Percentiles rank a stretch among this genome's conserved stretches.
Evolutionary conservation across 2,888 invertebrate genomes (phyloP).

Genomic region (Nebria brevicollis): DNA sequence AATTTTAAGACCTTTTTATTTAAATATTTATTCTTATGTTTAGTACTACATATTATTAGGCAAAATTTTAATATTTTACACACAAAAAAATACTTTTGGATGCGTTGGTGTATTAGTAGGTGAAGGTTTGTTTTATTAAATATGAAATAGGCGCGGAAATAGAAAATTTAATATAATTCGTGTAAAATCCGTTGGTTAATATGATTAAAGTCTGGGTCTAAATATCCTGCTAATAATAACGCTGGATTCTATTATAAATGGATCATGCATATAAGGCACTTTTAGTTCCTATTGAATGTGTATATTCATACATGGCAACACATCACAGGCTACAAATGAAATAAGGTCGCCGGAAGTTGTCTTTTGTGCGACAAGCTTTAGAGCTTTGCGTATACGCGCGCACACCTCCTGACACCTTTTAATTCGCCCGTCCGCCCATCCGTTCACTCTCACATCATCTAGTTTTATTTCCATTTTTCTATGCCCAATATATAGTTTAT

Average conservation of each 20-base stretch:
- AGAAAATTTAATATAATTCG: background rate
- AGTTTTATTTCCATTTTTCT: slow-evolving; percentile 9
- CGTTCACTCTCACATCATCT: background rate
- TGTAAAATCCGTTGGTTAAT: background rate
- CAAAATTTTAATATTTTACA: no score
- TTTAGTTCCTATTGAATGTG: slow-evolving; percentile 23
- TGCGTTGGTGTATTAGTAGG: no score
- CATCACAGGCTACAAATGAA: slow-evolving; percentile 5
- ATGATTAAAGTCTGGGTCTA: slow-evolving; percentile 4
- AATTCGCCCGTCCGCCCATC: background rate
- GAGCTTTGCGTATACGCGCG: slow-evolving; percentile 27
- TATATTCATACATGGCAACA: slow-evolving; percentile 28
- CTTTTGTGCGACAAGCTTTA: slow-evolving; percentile 42
- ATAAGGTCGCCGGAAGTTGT: slow-evolving; percentile 35
- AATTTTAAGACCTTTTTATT: no score
- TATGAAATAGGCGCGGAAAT: background rate
- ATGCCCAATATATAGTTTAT: background rate
- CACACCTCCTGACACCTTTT: slow-evolving; percentile 44
- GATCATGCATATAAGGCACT: slow-evolving; percentile 21
- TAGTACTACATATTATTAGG: no score
- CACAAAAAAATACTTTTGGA: no score
- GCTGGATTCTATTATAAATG: slow-evolving; percentile 29
- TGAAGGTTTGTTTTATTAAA: background rate
- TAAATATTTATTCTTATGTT: no score
- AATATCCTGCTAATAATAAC: slow-evolving; percentile 21